Percentiles rank a stretch among this genome's conserved stretches.
These are phyloP conservation scores for Enteromius fasciolatus DNA, from an alignment of 2,797 vertebrate species.

Conservation along the genomic window DNA sequence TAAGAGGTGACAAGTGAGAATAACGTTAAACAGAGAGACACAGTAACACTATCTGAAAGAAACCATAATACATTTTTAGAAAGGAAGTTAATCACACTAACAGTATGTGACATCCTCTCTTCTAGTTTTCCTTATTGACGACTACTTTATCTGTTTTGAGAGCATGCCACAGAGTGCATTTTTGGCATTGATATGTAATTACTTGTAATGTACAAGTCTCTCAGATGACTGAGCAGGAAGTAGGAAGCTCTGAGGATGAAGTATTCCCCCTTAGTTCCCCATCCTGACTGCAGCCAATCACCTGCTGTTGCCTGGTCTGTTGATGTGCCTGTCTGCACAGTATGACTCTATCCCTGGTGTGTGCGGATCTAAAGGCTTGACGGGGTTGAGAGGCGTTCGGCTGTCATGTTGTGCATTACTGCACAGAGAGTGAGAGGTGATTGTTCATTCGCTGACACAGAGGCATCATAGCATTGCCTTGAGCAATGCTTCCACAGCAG, in stretches of 20 bases:
- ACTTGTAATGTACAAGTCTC: conserved; percentile 21
- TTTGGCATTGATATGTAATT: conserved; percentile 33
- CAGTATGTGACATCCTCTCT: background rate
- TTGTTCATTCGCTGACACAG: conserved; percentile 45
- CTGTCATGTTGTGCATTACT: conserved; percentile 54
- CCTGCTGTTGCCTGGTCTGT: conserved; percentile 46
- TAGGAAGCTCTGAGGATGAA: conserved; percentile 38
- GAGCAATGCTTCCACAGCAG: conserved; percentile 44
- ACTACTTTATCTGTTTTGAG: conserved; percentile 2
- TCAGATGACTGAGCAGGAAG: conserved; percentile 46
- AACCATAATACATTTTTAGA: background rate
- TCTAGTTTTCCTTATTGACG: background rate
- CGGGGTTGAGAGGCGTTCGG: conserved; percentile 47
- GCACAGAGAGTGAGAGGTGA: conserved; percentile 48
- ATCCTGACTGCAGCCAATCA: conserved; percentile 47
- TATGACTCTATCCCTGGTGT: conserved; percentile 46
- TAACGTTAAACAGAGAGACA: background rate
- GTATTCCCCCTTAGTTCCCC: conserved; percentile 38
- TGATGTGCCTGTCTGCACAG: conserved; percentile 48
- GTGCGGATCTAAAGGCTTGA: conserved; percentile 47
- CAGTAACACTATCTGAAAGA: too few species aligned
- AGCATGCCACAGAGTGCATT: background rate
- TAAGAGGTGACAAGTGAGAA: background rate
- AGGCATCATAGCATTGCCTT: conserved; percentile 46
- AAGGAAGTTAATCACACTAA: background rate